phyloP scores from a whole-genome alignment of 2,888 invertebrate species.

The Acronicta aceris region DNA sequence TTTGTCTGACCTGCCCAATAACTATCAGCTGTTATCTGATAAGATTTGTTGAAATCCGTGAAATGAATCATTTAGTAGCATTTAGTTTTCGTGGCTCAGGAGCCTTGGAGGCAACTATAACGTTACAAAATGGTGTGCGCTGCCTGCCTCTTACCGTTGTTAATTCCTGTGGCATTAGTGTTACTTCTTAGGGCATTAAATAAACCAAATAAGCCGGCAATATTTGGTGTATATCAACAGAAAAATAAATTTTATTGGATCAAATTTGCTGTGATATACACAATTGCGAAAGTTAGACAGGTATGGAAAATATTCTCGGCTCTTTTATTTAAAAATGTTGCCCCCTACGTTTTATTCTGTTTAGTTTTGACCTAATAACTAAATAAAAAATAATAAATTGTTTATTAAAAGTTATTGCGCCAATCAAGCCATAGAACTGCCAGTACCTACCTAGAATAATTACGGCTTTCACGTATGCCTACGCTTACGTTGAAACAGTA shows the following conservation, averaged over 20 bases:
- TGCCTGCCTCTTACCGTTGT: slow-evolving; percentile 61
- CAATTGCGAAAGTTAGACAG: slow-evolving; percentile 79
- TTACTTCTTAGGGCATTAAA: slow-evolving; percentile 75
- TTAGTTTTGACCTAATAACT: too few relatives aligned
- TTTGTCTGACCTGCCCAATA: slow-evolving; percentile 2
- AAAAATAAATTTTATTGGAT: slow-evolving; percentile 84
- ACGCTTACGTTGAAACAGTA: too few relatives aligned
- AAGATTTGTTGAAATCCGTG: slow-evolving; percentile 33
- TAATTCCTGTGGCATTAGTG: slow-evolving; percentile 68
- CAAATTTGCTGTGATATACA: slow-evolving; percentile 85
- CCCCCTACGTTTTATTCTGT: too few relatives aligned
- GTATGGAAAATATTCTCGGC: slow-evolving; percentile 67
- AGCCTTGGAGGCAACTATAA: not conserved
- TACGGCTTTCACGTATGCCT: too few relatives aligned
- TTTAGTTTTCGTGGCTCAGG: slow-evolving; percentile 3
- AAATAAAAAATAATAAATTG: too few relatives aligned
- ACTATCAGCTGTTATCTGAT: slow-evolving; percentile 35
- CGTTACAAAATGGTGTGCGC: slow-evolving; percentile 65
- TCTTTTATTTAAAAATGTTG: slow-evolving; percentile 32
- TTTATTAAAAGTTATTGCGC: too few relatives aligned
- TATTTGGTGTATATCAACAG: slow-evolving; percentile 87
- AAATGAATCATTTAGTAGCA: slow-evolving; percentile 15
- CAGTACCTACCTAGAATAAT: too few relatives aligned
- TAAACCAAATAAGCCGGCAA: slow-evolving; percentile 71
- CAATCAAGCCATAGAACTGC: too few relatives aligned